phyloP scores from a whole-genome alignment of 2,888 invertebrate species.

The Tenthredo distinguenda region DNA sequence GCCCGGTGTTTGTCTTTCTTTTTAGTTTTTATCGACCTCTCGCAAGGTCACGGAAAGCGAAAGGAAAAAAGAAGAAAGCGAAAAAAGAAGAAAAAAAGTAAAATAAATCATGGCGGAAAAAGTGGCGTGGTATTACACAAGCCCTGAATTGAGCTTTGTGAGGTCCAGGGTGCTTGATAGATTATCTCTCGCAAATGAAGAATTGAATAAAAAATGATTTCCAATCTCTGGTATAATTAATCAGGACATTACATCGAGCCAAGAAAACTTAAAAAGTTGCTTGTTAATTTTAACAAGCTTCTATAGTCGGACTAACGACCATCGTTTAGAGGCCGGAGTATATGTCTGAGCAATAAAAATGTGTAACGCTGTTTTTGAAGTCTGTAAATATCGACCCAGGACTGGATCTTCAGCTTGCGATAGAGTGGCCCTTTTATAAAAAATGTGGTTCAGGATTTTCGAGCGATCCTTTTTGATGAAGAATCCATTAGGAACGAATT shows the following conservation, averaged over 20 bases:
- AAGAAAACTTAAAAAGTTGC: background rate
- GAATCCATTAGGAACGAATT: conserved; percentile 19
- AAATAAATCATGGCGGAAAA: conserved; percentile 17
- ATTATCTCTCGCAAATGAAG: background rate
- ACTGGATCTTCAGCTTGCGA: background rate
- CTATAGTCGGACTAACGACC: background rate
- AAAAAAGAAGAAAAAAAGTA: conserved; percentile 18
- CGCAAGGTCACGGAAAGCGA: background rate
- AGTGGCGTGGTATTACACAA: background rate
- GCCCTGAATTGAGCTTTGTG: background rate
- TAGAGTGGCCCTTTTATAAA: background rate
- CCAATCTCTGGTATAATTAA: conserved; percentile 12
- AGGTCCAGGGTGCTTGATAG: background rate
- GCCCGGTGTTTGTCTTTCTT: background rate
- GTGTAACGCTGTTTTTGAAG: background rate
- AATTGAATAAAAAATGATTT: background rate
- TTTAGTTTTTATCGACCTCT: conserved; percentile 11
- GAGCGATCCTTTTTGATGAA: background rate
- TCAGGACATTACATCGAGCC: background rate
- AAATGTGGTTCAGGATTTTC: background rate
- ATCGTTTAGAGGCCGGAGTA: background rate
- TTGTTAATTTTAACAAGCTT: conserved; percentile 17
- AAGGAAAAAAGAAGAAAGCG: background rate
- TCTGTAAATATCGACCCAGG: background rate
- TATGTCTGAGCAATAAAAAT: background rate